A percentile compares a stretch with the other conserved stretches of the same genome.
Evolutionary conservation across 2,797 vertebrate species (phyloP).

Genomic region (Myiothlypis coronata): DNA sequence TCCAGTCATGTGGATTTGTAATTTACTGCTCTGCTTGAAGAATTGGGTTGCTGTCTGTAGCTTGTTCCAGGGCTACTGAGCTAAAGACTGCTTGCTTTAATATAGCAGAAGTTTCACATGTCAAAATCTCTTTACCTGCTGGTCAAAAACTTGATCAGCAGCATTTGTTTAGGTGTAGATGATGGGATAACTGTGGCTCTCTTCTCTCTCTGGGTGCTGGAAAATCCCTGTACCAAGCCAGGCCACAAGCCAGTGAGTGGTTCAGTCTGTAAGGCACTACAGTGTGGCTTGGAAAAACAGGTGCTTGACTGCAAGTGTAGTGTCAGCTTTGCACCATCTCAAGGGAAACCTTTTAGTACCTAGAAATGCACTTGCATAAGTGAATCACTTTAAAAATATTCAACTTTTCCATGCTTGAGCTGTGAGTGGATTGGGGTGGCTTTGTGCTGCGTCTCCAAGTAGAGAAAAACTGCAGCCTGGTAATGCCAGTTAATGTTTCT

Average conservation of each 20-base stretch:
- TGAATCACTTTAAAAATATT: background rate
- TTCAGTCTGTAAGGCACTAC: background rate
- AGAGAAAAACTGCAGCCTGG: background rate
- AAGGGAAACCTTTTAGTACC: background rate
- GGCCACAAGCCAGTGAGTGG: background rate
- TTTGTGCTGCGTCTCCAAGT: background rate
- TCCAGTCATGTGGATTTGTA: constrained; percentile 1
- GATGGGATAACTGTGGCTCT: background rate
- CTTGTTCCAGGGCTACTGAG: constrained; percentile 22
- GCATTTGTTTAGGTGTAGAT: background rate
- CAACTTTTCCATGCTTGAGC: constrained; percentile 1
- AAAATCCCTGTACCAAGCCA: background rate
- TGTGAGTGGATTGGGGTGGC: background rate
- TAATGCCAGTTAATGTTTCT: background rate
- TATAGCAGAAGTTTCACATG: background rate
- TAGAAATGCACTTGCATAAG: constrained; percentile 3
- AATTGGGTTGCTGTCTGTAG: constrained; percentile 21
- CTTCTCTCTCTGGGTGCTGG: background rate
- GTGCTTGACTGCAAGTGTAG: background rate
- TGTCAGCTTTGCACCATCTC: constrained; percentile 19
- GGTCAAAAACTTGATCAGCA: constrained; percentile 16
- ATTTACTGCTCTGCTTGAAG: constrained; percentile 30
- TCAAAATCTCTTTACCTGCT: background rate
- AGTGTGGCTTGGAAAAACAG: background rate
- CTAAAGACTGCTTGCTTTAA: background rate